phyloP scores from a whole-genome alignment of 2,888 invertebrate genomes.

The Microctonus brassicae region DNA sequence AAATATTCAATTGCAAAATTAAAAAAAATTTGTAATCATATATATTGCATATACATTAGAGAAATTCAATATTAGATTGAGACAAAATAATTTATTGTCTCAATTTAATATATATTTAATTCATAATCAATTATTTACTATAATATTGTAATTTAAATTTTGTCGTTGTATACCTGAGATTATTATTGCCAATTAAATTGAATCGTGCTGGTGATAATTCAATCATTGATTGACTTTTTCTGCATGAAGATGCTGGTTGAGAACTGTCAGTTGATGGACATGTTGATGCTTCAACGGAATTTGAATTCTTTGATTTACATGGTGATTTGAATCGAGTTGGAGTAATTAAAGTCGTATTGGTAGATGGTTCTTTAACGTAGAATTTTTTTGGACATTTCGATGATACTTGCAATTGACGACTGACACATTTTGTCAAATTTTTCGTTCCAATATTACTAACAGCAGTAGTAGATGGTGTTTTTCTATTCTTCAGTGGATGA shows the following conservation, averaged over 20 bases:
- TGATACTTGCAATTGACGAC: conserved; percentile 54
- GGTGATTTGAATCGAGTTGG: conserved; percentile 13
- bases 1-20: no score
- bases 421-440: conserved; percentile 49
- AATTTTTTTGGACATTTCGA: conserved; percentile 50
- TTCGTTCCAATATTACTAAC: background rate
- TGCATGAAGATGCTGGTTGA: conserved; percentile 39
- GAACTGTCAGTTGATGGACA: conserved; percentile 43
- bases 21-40: no score
- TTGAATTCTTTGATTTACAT: conserved; percentile 2
- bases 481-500: background rate
- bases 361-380: conserved; percentile 45
- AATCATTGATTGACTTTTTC: conserved; percentile 63
- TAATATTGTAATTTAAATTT: no score
- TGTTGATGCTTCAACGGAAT: conserved; percentile 31
- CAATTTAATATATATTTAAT: no score
- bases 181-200: conserved; percentile 45
- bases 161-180: conserved; percentile 51
- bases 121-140: no score
- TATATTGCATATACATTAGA: no score
- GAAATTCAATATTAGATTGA: no score
- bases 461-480: background rate
- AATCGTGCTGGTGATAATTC: conserved; percentile 54
- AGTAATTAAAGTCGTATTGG: conserved; percentile 18
- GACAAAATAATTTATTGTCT: no score